phyloP scores from a whole-genome alignment of 2,888 invertebrate genomes.

The Chymomyza procnemis region DNA sequence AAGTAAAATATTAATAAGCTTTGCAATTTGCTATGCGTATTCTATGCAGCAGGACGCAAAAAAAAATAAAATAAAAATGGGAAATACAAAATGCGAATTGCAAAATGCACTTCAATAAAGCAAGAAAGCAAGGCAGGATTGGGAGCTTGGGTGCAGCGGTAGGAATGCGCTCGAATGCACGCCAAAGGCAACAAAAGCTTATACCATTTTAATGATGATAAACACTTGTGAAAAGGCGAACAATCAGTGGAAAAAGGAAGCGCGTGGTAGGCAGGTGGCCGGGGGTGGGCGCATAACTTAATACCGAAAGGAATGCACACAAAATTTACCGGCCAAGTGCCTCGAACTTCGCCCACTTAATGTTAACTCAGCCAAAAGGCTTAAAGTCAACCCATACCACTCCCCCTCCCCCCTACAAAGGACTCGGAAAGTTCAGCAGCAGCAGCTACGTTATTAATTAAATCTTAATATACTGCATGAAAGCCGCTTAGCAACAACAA shows the following conservation, averaged over 20 bases:
- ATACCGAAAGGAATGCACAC: background rate
- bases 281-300: background rate
- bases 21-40: conserved; percentile 57
- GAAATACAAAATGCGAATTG: conserved; percentile 23
- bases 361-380: background rate
- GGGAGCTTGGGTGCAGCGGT: conserved; percentile 25
- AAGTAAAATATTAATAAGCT: conserved; percentile 68
- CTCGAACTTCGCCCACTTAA: background rate
- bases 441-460: background rate
- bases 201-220: conserved; percentile 11
- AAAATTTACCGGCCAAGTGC: background rate
- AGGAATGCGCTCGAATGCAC: conserved; percentile 55
- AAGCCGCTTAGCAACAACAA: background rate
- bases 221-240: background rate
- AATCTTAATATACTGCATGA: background rate
- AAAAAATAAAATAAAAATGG: background rate
- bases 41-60: conserved; percentile 25
- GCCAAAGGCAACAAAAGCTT: conserved; percentile 53
- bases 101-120: conserved; percentile 57
- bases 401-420: too few species aligned
- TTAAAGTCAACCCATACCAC: background rate
- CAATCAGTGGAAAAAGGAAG: background rate
- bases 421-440: background rate
- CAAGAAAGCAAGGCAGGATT: too few species aligned
- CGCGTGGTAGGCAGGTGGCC: background rate